Conservation (phyloP, 2,113 vertebrate species). For the Astatoreochromis straeleni region DNA sequence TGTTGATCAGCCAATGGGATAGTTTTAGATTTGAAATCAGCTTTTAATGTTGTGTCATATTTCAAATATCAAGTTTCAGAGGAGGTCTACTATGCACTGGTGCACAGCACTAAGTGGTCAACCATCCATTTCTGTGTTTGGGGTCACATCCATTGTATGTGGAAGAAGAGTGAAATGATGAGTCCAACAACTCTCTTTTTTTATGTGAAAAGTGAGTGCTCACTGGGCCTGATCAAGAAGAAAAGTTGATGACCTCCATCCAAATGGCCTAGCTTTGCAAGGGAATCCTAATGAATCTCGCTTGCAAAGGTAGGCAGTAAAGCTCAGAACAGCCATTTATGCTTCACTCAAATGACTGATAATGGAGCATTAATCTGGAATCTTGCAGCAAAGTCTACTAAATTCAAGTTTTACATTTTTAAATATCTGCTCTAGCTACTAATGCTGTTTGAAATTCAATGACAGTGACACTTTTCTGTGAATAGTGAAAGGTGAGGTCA, state of each 20-base stretch:
- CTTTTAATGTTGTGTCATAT: not conserved
- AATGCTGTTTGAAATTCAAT: rapidly evolving
- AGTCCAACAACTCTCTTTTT: rapidly evolving
- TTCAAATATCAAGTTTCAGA: not conserved
- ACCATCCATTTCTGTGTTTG: rapidly evolving
- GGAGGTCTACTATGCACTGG: not conserved
- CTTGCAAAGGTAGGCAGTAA: not conserved
- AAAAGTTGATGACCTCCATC: not conserved
- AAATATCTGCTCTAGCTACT: rapidly evolving
- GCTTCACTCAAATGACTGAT: not conserved
- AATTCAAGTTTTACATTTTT: not conserved
- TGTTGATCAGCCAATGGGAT: not conserved
- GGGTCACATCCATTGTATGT: rapidly evolving
- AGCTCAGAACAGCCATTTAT: not conserved
- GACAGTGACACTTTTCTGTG: not conserved
- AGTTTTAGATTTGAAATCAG: not conserved
- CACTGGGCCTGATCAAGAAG: not conserved
- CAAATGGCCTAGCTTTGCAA: not conserved
- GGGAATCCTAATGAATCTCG: not conserved
- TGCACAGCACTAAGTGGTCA: rapidly evolving
- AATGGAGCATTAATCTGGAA: rapidly evolving
- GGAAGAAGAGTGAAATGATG: not conserved
- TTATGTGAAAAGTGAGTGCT: not conserved
- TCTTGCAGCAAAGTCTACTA: rapidly evolving
- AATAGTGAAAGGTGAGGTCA: rapidly evolving